These are phyloP conservation scores for Trematocara macrostoma DNA, from an alignment of 2,113 vertebrate genomes.

Conservation along the genomic window DNA sequence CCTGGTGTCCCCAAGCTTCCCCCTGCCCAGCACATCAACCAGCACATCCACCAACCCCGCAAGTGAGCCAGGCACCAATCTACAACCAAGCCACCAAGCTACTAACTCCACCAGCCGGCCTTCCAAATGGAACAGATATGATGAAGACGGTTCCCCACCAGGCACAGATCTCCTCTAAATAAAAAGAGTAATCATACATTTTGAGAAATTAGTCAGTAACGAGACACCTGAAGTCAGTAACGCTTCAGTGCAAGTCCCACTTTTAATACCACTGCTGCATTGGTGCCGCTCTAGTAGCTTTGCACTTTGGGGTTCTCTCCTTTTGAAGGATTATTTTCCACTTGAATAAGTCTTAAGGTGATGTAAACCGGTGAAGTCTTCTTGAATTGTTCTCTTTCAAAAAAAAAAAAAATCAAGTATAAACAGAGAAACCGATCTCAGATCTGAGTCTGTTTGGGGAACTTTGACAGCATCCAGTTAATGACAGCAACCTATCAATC, in stretches of 20 bases:
- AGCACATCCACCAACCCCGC: slow-evolving; percentile 96
- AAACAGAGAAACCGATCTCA: background rate
- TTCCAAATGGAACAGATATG: slow-evolving; percentile 41
- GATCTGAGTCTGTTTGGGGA: slow-evolving; percentile 23
- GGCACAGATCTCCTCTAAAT: slow-evolving; percentile 32
- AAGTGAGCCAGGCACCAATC: slow-evolving; percentile 76
- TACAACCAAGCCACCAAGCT: background rate
- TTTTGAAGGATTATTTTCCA: background rate
- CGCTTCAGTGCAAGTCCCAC: background rate
- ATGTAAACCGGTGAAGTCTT: background rate
- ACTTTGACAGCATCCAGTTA: slow-evolving; percentile 20
- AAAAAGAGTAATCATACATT: slow-evolving; percentile 1
- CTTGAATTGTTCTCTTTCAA: background rate
- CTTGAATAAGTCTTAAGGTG: slow-evolving; percentile 18
- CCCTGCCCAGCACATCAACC: slow-evolving; percentile 78
- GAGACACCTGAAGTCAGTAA: background rate
- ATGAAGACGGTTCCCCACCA: slow-evolving; percentile 34
- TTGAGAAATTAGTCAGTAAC: background rate
- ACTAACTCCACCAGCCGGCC: slow-evolving; percentile 48
- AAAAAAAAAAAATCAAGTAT: background rate
- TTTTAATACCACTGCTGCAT: background rate
- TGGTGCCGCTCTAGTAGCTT: background rate
- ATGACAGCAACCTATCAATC: slow-evolving; percentile 9
- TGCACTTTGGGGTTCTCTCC: slow-evolving; percentile 12
- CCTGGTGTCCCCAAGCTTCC: slow-evolving; percentile 87